These are phyloP conservation scores for Pseudachorutes palmiensis DNA, from an alignment of 1,140 invertebrate species.

Conservation along the genomic window DNA sequence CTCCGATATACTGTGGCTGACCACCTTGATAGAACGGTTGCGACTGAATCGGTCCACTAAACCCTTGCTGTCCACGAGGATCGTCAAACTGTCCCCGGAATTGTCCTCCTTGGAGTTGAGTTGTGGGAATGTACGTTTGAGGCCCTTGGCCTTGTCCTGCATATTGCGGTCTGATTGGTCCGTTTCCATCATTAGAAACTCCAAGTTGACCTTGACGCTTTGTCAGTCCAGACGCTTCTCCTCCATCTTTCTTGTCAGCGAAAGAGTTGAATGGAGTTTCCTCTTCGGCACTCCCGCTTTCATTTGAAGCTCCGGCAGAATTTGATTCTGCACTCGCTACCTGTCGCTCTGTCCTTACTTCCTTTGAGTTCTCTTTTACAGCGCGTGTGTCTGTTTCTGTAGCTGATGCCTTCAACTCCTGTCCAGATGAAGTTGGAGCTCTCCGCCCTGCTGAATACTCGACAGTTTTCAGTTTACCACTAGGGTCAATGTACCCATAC, in stretches of 20 bases:
- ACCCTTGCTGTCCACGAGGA: neutral
- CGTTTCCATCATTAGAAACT: neutral
- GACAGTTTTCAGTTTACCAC: conserved; percentile 63
- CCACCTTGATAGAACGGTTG: neutral
- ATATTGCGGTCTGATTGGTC: conserved; percentile 31
- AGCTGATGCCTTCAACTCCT: neutral
- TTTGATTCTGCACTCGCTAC: neutral
- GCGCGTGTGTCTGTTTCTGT: neutral
- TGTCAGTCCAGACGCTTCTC: neutral
- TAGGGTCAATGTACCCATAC: conserved; percentile 72
- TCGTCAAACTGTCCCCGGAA: neutral
- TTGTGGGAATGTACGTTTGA: conserved; percentile 44
- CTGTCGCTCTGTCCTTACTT: neutral
- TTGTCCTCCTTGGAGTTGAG: conserved; percentile 45
- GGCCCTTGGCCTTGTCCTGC: conserved; percentile 42
- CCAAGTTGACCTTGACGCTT: conserved; percentile 16
- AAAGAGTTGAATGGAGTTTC: neutral
- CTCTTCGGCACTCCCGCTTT: neutral
- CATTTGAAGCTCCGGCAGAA: conserved; percentile 7
- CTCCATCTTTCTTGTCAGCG: neutral
- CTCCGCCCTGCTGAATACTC: conserved; percentile 54
- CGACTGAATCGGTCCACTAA: conserved; percentile 1
- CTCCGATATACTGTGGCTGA: neutral
- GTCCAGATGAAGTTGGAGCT: conserved; percentile 17
- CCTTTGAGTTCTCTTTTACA: neutral